Base-by-base conservation (phyloP, 2,888 invertebrate species). In the Caenorhabditis sulstoni region DNA sequence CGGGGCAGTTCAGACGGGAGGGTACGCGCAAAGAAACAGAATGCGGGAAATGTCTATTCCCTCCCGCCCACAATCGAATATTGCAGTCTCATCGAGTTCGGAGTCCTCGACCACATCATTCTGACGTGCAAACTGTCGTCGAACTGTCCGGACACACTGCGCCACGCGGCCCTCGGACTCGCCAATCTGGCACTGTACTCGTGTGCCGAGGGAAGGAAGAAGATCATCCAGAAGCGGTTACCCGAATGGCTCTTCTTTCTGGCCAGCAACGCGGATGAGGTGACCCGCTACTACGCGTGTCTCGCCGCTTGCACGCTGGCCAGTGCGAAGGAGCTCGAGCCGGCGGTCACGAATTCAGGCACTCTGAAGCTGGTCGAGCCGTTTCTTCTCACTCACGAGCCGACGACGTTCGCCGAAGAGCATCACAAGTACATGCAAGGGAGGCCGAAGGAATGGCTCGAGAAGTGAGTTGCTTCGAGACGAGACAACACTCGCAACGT, bases 241-340 rank as follows among this genome's bases (percentile, higher is more conserved):
- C 91, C 92, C 3, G 92, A 92, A 68, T 99, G 99, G 99, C 91
- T 99, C 78, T 99, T 98, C 91, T 97, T 98, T 0, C 91, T 99
- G 84, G 99, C 98, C 18, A 97, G 86, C 11, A 87, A 83, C 50
- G 29, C 94, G 86, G 98, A 99, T 90, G 97, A 98, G 90, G 95
- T 97, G 88, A 96, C 96, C 80, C 96, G 96, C 91, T 99, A 99
- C 91, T 99, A 98, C 91, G 98, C 99, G 12, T 99, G 98, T 91
- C 92, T 99, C 89, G 98, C 98, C 37, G 97, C 98, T 84, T 96
- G 97, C 5, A 96, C 85, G 29, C 79, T 90, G n/a, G 86, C 85
- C 20, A 87, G 86, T 65, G 83, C 85, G 22, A 88, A 87, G 67
- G 98, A 99, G 92, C 95, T 98, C 85, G 98, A 98, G 92, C 95